Percentiles rank a stretch among this genome's conserved stretches.
Evolutionary conservation across 1,140 invertebrate genomes (phyloP).

Genomic region (Hyles euphorbiae): DNA sequence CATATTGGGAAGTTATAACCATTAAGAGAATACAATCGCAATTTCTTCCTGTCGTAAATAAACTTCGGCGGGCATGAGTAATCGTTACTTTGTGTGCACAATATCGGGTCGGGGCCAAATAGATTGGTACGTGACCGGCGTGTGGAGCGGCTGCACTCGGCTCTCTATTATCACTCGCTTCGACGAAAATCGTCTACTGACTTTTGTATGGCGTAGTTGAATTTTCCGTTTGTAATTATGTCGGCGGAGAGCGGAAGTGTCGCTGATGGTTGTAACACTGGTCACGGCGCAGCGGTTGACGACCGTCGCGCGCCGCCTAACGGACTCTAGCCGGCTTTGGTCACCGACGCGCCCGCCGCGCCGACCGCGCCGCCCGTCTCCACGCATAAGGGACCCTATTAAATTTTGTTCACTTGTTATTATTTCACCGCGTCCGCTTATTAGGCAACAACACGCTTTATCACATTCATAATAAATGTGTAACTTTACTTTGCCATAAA

Average conservation of each 20-base stretch:
- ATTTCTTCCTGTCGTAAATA: constrained; percentile 73
- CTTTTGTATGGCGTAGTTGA: constrained; percentile 56
- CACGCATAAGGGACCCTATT: constrained; percentile 43
- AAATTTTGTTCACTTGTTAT: constrained; percentile 15
- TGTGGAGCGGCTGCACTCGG: constrained; percentile 31
- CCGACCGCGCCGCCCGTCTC: constrained; percentile 39
- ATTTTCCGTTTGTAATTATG: constrained; percentile 71
- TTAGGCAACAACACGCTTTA: too few species aligned
- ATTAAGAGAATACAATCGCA: constrained; percentile 70
- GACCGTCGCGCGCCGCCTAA: constrained; percentile 43
- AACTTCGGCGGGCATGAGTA: constrained; percentile 63
- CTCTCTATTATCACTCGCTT: constrained; percentile 28
- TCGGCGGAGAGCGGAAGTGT: constrained; percentile 59
- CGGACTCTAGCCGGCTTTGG: constrained; percentile 50
- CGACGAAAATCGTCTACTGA: constrained; percentile 51
- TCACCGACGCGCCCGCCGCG: constrained; percentile 37
- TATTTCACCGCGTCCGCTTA: too few species aligned
- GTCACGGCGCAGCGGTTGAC: constrained; percentile 55
- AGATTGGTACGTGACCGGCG: constrained; percentile 62
- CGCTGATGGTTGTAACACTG: constrained; percentile 47
- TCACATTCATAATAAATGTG: too few species aligned
- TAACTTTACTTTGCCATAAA: too few species aligned
- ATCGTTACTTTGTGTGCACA: constrained; percentile 69
- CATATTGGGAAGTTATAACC: constrained; percentile 68
- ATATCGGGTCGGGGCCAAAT: constrained; percentile 63